Evolutionary conservation across 2,113 vertebrate genomes (phyloP).

Genomic region (Myiagra hebetior): DNA sequence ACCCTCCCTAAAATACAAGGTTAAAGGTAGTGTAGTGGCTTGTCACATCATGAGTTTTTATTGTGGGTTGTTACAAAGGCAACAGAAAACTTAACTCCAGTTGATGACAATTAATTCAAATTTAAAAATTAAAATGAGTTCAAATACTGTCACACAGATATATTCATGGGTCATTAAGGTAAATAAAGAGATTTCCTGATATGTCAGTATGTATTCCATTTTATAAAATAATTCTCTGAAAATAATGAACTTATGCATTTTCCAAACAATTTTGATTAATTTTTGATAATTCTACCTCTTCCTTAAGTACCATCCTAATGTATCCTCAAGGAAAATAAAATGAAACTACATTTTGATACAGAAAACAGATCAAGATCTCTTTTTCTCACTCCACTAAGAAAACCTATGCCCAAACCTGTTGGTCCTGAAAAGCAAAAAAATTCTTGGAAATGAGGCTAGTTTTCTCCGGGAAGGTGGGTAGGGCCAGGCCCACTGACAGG

Average conservation of each 20-base stretch:
- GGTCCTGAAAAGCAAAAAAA: background rate
- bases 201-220: background rate
- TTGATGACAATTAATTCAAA: background rate
- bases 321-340: background rate
- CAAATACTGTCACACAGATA: background rate
- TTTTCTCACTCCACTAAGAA: background rate
- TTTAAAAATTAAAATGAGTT: background rate
- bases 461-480: background rate
- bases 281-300: background rate
- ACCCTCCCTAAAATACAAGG: background rate
- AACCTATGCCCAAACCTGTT: background rate
- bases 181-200: background rate
- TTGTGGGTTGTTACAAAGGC: background rate
- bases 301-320: background rate
- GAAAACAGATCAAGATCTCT: background rate
- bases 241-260: background rate
- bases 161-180: background rate
- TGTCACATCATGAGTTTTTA: background rate
- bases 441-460: background rate
- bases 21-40: background rate
- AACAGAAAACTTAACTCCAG: background rate
- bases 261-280: background rate
- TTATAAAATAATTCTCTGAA: background rate
- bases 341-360: background rate
- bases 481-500: background rate